Evolutionary conservation across 2,797 vertebrate species (phyloP), one percentile per base, ranked within the genome.

Genomic region (Neostethus bicornis): DNA sequence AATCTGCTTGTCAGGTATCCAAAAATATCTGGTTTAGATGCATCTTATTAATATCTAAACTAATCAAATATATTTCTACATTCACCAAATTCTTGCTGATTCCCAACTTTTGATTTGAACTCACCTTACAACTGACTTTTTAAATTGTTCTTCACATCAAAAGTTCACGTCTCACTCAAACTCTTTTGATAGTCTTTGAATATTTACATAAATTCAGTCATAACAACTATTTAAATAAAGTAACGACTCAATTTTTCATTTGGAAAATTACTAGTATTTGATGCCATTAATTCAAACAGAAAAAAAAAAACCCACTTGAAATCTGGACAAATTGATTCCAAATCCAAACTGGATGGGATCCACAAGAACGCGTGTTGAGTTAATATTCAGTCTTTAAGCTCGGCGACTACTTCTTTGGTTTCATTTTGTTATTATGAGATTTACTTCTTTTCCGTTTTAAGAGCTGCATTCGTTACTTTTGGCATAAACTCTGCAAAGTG

Each of bases 71-170:
- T 1, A 46, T 68, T 59, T 61, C 37, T 34, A 21, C 57, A 60
- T 66, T 66, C 53, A 55, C 14, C 69, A 44, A 55, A n/a, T 24
- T 31, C 41, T 50, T 66, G 28, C 1, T 48, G 24, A n/a, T 51
- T 73, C 50, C 60, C 25, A 39, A n/a, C n/a, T 54, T 76, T 45
- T 68, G 43, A 29, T 63, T 67, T 51, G n/a, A n/a, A n/a, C n/a
- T n/a, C n/a, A n/a, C n/a, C n/a, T n/a, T n/a, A n/a, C n/a, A n/a
- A n/a, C n/a, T n/a, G n/a, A n/a, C n/a, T 61, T 73, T 14, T 59
- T 11, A 55, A 61, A 39, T 63, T 37, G n/a, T 19, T 26, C 29
- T 19, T 19, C 19, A 42, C 46, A 51, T n/a, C n/a, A 65, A 50
- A 65, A 41, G 17, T 19, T 59, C 13, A 38, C 58, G 51, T 44